Conservation (phyloP, 2,113 vertebrate species). For the Synodontis membranacea region DNA sequence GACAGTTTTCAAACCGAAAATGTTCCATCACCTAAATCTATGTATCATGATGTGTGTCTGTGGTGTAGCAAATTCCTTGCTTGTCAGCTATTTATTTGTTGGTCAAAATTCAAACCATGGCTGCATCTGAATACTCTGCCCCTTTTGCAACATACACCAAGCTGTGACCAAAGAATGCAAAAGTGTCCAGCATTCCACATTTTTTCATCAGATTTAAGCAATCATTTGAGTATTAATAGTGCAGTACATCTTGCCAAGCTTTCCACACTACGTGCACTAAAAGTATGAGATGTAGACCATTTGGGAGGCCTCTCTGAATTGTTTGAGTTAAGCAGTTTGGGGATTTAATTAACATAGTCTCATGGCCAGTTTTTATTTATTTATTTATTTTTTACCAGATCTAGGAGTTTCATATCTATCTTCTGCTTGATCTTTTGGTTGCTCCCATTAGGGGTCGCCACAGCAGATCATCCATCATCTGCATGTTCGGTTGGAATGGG, state of each 20-base stretch:
- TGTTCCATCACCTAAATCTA: not conserved
- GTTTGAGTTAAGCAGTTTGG: not conserved
- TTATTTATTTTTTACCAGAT: not conserved
- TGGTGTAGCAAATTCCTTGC: not conserved
- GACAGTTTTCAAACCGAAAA: not conserved
- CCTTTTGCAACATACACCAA: not conserved
- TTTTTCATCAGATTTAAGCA: not conserved
- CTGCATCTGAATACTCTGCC: not conserved
- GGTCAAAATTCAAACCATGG: not conserved
- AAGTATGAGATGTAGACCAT: not conserved
- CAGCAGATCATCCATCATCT: too few relatives aligned
- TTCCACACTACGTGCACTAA: not conserved
- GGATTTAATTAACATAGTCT: not conserved
- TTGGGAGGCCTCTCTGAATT: not conserved
- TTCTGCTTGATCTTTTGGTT: too few relatives aligned
- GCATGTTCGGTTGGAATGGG: too few relatives aligned
- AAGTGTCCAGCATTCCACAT: not conserved
- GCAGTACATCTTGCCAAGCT: not conserved
- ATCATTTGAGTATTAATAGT: not conserved
- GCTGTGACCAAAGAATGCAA: not conserved
- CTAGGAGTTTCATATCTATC: not conserved
- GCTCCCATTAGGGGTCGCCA: too few relatives aligned
- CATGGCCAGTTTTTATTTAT: too few relatives aligned
- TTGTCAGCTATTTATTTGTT: not conserved
- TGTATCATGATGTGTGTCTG: not conserved